A percentile compares a stretch with the other conserved stretches of the same genome.
phyloP scores from a whole-genome alignment of 2,888 invertebrate species.

The Plemyria rubiginata region DNA sequence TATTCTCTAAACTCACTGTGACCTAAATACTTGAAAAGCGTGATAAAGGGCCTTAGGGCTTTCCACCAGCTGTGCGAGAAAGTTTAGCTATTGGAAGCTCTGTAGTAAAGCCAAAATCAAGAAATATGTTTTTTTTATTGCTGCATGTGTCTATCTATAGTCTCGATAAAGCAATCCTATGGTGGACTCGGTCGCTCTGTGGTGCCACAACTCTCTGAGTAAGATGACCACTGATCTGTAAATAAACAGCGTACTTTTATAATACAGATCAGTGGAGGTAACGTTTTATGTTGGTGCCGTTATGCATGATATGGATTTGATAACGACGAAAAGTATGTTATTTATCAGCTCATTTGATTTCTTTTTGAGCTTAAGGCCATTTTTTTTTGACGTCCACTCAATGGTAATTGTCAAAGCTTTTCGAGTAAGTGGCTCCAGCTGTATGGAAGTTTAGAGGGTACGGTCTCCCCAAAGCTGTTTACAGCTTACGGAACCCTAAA shows the following conservation, averaged over 20 bases:
- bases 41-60: background rate
- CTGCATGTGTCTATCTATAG: background rate
- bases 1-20: conserved; percentile 10
- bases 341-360: no score
- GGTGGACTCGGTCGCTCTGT: background rate
- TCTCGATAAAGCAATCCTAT: background rate
- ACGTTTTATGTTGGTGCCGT: no score
- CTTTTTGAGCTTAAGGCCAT: no score
- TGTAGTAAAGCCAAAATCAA: background rate
- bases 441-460: conserved; percentile 5
- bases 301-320: no score
- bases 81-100: background rate
- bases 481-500: conserved; percentile 17
- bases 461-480: conserved; percentile 5
- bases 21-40: background rate
- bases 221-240: no score
- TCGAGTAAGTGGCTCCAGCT: background rate
- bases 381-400: background rate
- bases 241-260: no score
- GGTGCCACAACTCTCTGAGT: no score
- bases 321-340: no score
- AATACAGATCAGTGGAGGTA: no score
- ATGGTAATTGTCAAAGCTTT: background rate
- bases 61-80: background rate
- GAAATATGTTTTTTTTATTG: background rate